phyloP scores from a whole-genome alignment of 2,888 invertebrate species.

The Leucania comma region DNA sequence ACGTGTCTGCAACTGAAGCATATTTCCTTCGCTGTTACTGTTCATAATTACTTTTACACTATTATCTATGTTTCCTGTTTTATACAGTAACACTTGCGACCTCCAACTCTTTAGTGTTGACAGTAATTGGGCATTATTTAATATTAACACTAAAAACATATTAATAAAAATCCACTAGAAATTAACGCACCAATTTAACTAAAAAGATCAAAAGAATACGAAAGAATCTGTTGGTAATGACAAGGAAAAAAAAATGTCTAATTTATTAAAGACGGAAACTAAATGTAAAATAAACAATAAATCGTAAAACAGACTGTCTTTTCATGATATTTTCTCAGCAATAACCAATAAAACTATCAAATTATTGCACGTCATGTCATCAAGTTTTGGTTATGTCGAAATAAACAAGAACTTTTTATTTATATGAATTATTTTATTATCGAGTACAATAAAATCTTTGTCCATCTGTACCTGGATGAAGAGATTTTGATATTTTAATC shows the following conservation, averaged over 20 bases:
- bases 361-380: conserved; percentile 82
- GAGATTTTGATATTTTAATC: conserved; percentile 74
- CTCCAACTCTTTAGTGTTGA: conserved; percentile 62
- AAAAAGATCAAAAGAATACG: conserved; percentile 68
- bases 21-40: conserved; percentile 55
- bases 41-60: conserved; percentile 55
- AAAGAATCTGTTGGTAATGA: conserved; percentile 63
- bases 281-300: conserved; percentile 85
- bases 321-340: conserved; percentile 80
- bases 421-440: conserved; percentile 83
- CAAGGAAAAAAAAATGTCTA: conserved; percentile 63
- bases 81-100: conserved; percentile 50
- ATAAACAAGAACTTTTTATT: conserved; percentile 82
- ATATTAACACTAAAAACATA: conserved; percentile 67
- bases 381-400: conserved; percentile 77
- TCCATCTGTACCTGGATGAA: conserved; percentile 68
- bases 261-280: conserved; percentile 84
- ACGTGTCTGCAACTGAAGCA: conserved; percentile 47
- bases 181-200: conserved; percentile 66
- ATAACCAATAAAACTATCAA: conserved; percentile 88
- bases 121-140: conserved; percentile 69
- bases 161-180: conserved; percentile 63
- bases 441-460: conserved; percentile 87
- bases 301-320: conserved; percentile 78
- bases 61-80: conserved; percentile 66